Conservation (phyloP, 2,113 vertebrate genomes). For the Pholis gunnellus region DNA sequence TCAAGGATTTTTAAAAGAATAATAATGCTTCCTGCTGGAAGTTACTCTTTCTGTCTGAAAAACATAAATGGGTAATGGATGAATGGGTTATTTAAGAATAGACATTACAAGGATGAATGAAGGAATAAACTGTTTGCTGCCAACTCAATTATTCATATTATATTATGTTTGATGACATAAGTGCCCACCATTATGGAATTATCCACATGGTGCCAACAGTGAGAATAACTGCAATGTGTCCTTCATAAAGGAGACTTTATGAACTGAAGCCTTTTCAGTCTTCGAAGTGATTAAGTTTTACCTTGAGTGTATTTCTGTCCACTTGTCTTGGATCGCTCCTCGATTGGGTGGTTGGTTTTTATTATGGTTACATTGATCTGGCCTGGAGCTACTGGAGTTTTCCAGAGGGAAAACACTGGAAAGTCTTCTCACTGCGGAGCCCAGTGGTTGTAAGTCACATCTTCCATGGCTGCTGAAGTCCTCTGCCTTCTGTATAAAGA, state of each 20-base stretch:
- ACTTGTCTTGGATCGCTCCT: slow-evolving; percentile 23
- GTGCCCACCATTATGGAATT: slow-evolving; percentile 17
- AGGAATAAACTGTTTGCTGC: slow-evolving; percentile 26
- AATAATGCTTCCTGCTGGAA: not conserved
- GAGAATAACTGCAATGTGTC: slow-evolving; percentile 15
- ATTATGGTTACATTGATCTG: slow-evolving; percentile 61
- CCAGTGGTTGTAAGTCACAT: slow-evolving; percentile 71
- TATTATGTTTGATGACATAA: slow-evolving; percentile 35
- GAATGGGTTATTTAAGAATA: slow-evolving; percentile 24
- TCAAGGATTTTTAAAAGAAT: not conserved
- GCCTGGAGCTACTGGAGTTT: slow-evolving; percentile 64
- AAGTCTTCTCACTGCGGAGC: slow-evolving; percentile 61
- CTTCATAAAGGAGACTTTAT: slow-evolving; percentile 19
- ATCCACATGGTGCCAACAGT: slow-evolving; percentile 23
- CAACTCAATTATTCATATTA: slow-evolving; percentile 14
- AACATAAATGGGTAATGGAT: not conserved
- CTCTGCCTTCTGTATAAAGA: slow-evolving; percentile 66
- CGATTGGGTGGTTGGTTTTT: slow-evolving; percentile 53
- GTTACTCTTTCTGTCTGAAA: not conserved
- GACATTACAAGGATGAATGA: slow-evolving; percentile 21
- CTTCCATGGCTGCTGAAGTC: slow-evolving; percentile 74
- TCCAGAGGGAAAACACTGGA: slow-evolving; percentile 77
- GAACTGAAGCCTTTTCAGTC: slow-evolving; percentile 11
- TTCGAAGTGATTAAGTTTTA: slow-evolving; percentile 30
- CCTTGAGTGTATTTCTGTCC: slow-evolving; percentile 55